Evolutionary conservation across 92 coral and sea anemone genomes (phyloP), one percentile per base, ranked within the genome.

Genomic region (Porites rus): DNA sequence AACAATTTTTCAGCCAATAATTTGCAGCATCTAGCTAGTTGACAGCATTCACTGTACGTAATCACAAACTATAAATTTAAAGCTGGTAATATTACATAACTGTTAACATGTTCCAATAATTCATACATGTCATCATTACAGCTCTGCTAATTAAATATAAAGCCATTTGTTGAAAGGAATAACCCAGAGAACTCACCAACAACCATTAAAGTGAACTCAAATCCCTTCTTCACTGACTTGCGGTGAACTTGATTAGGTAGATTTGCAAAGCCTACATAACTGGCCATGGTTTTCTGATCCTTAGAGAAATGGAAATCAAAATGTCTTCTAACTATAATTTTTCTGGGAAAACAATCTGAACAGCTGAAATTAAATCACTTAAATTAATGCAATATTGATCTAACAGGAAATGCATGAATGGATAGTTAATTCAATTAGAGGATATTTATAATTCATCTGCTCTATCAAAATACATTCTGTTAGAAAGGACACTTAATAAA

Each of bases 211-310:
- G 99, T 97, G 82, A 97, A 97, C 81, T 97, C 99, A 87, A 97
- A 97, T 12, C 99, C 99, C 59, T 96, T 95, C 90, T 96, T 93
- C 74, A 97, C 99, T 31, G 98, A 95, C 78, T 97, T 97, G 17
- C 99, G 89, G 86, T 97, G 99, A 28, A 95, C 99, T 88, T 97
- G 99, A 80, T 97, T 97, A 20, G 99, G 99, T 18, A 97, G 93
- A 72, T 97, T 97, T 10, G 99, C 99, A 95, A 97, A 97, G 16
- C 99, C 99, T 3, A 97, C 95, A 73, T 93, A 97, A 58, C 80
- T 81, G 24, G 98, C 94, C 94, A 94, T 94, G n/a, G 86, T 81
- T 88, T 62, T 63, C 54, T 20, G 62, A 31, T 88, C 88, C 91
- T 82, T 52, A 17, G 16, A 16, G 74, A 43, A 54, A 11, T 51